A percentile compares a stretch with the other conserved stretches of the same genome.
Evolutionary conservation across 2,113 vertebrate genomes (phyloP).

Genomic region (Electrona antarctica): DNA sequence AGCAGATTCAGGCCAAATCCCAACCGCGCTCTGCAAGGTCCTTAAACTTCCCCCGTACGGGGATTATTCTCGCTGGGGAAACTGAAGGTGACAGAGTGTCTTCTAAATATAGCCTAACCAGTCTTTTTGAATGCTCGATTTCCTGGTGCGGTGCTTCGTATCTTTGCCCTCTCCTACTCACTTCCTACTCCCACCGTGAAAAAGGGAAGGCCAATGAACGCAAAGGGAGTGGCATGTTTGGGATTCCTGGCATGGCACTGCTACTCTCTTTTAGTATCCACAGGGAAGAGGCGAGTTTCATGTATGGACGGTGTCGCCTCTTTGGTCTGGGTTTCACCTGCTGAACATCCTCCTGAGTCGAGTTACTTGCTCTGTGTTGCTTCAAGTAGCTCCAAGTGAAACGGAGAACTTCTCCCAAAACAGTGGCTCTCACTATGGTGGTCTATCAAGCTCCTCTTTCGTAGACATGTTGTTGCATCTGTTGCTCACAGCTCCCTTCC

Average conservation of each 20-base stretch:
- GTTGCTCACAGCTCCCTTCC: slow-evolving; percentile 15
- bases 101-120: slow-evolving; percentile 47
- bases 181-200: slow-evolving; percentile 21
- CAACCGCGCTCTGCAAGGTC: slow-evolving; percentile 9
- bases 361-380: slow-evolving; percentile 57
- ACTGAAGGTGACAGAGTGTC: slow-evolving; percentile 52
- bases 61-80: slow-evolving; percentile 27
- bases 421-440: slow-evolving; percentile 58
- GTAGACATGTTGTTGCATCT: slow-evolving; percentile 57
- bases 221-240: slow-evolving; percentile 39
- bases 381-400: slow-evolving; percentile 43
- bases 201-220: slow-evolving; percentile 33
- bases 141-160: slow-evolving; percentile 22
- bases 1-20: neutral
- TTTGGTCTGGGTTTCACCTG: slow-evolving; percentile 54
- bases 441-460: slow-evolving; percentile 60
- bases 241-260: slow-evolving; percentile 51
- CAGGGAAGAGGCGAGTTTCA: slow-evolving; percentile 41
- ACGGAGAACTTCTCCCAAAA: slow-evolving; percentile 41
- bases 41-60: neutral
- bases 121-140: slow-evolving; percentile 35
- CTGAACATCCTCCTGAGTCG: slow-evolving; percentile 47
- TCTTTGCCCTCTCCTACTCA: slow-evolving; percentile 10
- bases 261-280: slow-evolving; percentile 51
- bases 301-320: slow-evolving; percentile 23